Percentiles rank a stretch among this genome's conserved stretches.
Conservation (phyloP, 37 sponge, comb jelly and placozoan species). For the Spongia lamella region DNA sequence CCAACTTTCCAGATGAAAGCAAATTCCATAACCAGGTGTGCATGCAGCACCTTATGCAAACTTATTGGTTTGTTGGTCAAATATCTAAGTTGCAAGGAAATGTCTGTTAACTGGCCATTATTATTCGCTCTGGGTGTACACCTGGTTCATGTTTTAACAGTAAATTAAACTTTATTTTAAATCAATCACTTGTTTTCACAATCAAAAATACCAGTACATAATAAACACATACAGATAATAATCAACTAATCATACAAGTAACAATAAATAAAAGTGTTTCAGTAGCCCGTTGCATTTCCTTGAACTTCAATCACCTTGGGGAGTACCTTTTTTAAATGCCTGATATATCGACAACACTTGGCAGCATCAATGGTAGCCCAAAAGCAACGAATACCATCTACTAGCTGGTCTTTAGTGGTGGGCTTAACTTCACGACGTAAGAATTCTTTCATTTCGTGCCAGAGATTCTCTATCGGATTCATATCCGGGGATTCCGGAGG, state of each 20-base stretch:
- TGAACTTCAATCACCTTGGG: slow-evolving; percentile 24
- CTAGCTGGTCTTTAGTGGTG: slow-evolving; percentile 19
- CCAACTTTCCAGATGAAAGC: no score
- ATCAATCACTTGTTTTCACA: no score
- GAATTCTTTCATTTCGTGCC: slow-evolving; percentile 35
- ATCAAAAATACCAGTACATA: no score
- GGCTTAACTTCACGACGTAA: slow-evolving; percentile 26
- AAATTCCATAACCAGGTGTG: no score
- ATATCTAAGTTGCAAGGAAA: no score
- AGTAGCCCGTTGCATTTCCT: slow-evolving; percentile 44
- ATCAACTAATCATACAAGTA: background rate
- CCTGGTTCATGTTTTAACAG: no score
- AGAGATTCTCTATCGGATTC: slow-evolving; percentile 48
- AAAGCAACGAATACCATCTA: slow-evolving; percentile 15
- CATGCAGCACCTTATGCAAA: no score
- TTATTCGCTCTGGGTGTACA: no score
- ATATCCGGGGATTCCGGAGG: slow-evolving; percentile 33
- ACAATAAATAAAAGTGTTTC: background rate
- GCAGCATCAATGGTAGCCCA: slow-evolving; percentile 9
- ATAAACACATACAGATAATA: no score
- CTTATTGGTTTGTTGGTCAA: no score
- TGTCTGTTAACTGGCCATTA: no score
- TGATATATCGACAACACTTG: slow-evolving; percentile 27
- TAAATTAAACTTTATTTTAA: no score
- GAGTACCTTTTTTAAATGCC: slow-evolving; percentile 29